Evolutionary conservation across 2,888 invertebrate species (phyloP), one percentile per base, ranked within the genome.

Genomic region (Hirudinaria manillensis): DNA sequence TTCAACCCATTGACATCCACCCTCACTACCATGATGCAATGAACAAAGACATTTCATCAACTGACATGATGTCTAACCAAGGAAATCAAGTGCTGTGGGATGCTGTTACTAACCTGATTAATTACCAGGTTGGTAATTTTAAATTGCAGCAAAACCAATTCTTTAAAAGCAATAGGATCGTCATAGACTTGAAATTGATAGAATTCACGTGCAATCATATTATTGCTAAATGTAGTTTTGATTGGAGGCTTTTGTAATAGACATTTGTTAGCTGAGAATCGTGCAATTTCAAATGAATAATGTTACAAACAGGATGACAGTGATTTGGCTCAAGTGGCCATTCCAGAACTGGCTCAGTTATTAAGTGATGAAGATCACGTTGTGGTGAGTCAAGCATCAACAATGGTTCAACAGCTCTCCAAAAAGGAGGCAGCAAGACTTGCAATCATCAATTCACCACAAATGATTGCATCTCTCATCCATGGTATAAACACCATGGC

Each of bases 331-430:
- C 95, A 94, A 55, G 89, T 95, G 79, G 95, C 96, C 79, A 94
- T 99, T 84, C 98, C 98, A 10, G 97, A 98, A 87, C 89, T 99
- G 87, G 96, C 98, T 81, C 96, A 96, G 78, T 82, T 85, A 56
- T 79, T 85, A 76, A 84, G 83, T 77, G 85, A 85, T 76, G 84
- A 85, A 78, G 85, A 86, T 78, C 83, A 86, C 80, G 85, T 85
- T 0, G 85, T 86, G 4, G 98, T 98, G 0, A 94, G 94, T 3
- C 94, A 98, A 85, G 99, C 99, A 34, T 97, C 98, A 77, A 96
- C 97, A 94, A 95, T 98, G 93, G 96, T 99, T 0, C 97, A 98
- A 86, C 95, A 98, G 85, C 88, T 99, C 79, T 97, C 96, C 27
- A 97, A 97, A 89, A 97, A 98, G 86, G 98, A 98, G 86, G 96